Base-by-base conservation (phyloP, 1,140 invertebrate species). In the Drosophila tani region DNA sequence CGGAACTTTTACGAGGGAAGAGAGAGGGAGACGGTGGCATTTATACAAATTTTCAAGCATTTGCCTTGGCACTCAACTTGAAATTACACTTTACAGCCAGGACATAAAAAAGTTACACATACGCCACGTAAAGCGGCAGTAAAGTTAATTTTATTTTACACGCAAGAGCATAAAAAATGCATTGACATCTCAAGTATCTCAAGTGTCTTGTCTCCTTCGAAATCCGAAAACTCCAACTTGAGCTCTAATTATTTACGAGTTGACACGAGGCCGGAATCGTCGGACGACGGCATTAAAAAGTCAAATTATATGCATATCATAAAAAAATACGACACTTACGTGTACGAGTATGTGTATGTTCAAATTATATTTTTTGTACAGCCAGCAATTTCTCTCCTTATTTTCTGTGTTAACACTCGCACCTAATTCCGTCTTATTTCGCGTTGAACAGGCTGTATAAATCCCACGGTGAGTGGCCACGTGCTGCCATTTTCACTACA, bases 181-280 rank as follows among this genome's bases (percentile, higher is more conserved):
- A 74, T 40, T 32, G 68, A 59, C 46, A 43, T 27, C 70, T 74
- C 53, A 59, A 76, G 73, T 76, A 43, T 27, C 70, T 74, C 53
- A 59, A 76, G 73, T 76, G 55, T 59, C 74, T 76, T 76, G 53
- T 67, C 29, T 38, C 35, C 67, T 64, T 65, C 35, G 17, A 41
- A 41, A 21, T 35, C 35, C 27, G 1, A 60, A 82, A 46, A 47
- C 51, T 60, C 68, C 46, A 15, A 50, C 38, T 60, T 51, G 64
- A 74, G 49, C 63, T 66, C 82, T 90, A 90, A 88, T 88, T 88
- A 88, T 88, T 88, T 88, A 88, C 84, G 81, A 77, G 63, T 68
- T 40, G 69, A 35, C 69, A 38, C 27, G 45, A 41, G 68, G 6
- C 40, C 32, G 24, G 65, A 29, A 67, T 55, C 35, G 41, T 49